Conservation (phyloP, 2,113 vertebrate genomes). For the Urocitellus parryii region DNA sequence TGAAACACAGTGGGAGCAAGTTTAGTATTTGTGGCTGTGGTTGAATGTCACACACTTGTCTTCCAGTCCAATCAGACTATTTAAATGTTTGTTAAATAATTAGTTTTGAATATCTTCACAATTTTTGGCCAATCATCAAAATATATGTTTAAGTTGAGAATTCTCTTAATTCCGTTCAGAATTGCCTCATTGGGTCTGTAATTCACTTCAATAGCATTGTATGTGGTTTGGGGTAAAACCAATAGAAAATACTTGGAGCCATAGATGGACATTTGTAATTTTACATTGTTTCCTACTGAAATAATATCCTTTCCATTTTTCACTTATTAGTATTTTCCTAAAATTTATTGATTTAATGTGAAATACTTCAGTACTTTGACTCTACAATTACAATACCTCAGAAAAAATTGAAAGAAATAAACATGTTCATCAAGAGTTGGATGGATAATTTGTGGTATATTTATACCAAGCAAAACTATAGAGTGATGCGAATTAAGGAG, state of each 20-base stretch:
- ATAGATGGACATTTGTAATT: neutral
- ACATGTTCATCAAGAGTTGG: neutral
- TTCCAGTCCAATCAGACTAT: neutral
- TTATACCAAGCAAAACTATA: neutral
- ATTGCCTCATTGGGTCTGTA: neutral
- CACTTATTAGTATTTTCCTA: neutral
- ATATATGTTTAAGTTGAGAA: neutral
- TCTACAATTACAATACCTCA: neutral
- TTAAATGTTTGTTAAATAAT: neutral
- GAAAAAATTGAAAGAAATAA: neutral
- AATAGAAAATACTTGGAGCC: neutral
- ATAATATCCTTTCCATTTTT: neutral
- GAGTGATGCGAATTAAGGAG: neutral
- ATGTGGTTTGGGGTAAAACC: neutral
- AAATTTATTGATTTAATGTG: neutral
- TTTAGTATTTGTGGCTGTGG: neutral
- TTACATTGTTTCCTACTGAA: neutral
- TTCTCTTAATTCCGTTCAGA: neutral
- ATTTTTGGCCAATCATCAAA: neutral
- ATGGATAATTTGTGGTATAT: neutral
- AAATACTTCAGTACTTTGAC: neutral
- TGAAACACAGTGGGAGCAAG: neutral
- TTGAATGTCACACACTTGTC: neutral
- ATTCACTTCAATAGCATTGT: neutral
- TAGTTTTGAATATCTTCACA: neutral